Conservation (phyloP, 1,140 invertebrate species). For the Tetraneura akinire region DNA sequence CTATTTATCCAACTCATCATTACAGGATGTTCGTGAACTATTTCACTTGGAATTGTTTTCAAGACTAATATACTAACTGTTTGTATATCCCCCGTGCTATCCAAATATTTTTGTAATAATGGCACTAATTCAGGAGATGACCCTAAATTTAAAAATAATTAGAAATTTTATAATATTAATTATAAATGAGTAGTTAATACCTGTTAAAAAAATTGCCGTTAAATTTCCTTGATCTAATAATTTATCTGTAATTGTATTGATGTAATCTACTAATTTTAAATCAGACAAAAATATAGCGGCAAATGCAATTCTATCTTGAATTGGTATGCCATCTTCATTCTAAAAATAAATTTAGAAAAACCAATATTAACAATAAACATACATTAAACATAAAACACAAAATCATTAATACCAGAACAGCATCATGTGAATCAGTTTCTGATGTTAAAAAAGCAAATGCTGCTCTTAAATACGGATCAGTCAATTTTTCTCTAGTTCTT, state of each 20-base stretch:
- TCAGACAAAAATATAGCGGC: conserved; percentile 87
- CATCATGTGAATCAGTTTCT: conserved; percentile 76
- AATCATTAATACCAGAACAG: conserved; percentile 70
- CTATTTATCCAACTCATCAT: conserved; percentile 75
- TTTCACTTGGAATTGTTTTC: conserved; percentile 69
- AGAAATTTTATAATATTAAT: background rate
- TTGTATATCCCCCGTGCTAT: conserved; percentile 89
- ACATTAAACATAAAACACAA: background rate
- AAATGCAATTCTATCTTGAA: conserved; percentile 91
- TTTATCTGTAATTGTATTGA: conserved; percentile 70
- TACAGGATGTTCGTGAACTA: conserved; percentile 65
- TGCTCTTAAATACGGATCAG: conserved; percentile 86
- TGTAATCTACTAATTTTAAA: conserved; percentile 74
- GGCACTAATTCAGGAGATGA: conserved; percentile 72
- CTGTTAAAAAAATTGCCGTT: conserved; percentile 67
- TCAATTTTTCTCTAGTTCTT: conserved; percentile 70
- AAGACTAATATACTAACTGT: conserved; percentile 82
- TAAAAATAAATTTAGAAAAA: conserved; percentile 59
- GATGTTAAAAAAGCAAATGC: conserved; percentile 90
- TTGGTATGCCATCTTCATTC: conserved; percentile 77
- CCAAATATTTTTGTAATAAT: conserved; percentile 85
- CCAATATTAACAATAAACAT: conserved; percentile 11
- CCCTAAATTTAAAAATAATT: conserved; percentile 60
- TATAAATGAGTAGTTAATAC: background rate
- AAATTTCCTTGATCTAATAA: conserved; percentile 79